phyloP scores from a whole-genome alignment of 2,113 vertebrate genomes.

The Pongo pygmaeus region DNA sequence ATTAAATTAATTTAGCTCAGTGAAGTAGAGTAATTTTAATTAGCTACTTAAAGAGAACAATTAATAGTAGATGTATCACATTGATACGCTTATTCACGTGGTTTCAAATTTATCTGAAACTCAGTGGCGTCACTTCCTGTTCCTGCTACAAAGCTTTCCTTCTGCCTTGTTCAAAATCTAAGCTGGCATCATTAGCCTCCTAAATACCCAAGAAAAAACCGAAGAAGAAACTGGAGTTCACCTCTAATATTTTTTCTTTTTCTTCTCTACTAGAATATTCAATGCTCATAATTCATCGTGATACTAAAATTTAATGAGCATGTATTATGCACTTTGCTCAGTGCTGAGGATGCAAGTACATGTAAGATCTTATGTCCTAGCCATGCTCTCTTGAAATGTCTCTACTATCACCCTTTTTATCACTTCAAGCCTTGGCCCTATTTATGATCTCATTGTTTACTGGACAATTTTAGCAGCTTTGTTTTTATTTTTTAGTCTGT shows the following conservation, averaged over 20 bases:
- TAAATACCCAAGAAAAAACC: background rate
- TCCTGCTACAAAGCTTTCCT: background rate
- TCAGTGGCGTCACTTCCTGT: background rate
- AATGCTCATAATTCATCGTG: background rate
- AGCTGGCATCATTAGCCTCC: background rate
- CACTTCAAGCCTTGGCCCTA: background rate
- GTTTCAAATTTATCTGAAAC: background rate
- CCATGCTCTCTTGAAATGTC: background rate
- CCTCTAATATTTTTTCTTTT: background rate
- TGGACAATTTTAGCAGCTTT: background rate
- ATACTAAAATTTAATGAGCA: background rate
- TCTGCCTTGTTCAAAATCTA: background rate
- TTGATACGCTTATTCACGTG: background rate
- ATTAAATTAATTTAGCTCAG: background rate
- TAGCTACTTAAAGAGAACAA: background rate
- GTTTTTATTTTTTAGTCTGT: background rate
- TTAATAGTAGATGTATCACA: background rate
- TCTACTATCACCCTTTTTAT: background rate
- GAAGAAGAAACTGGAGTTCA: background rate
- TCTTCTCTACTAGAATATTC: background rate
- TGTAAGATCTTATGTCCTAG: background rate
- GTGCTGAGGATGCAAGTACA: background rate
- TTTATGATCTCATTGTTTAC: background rate
- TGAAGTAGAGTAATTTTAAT: background rate
- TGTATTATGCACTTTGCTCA: background rate